These are phyloP conservation scores for Neosalanx taihuensis DNA, from an alignment of 2,797 vertebrate genomes.

Conservation along the genomic window DNA sequence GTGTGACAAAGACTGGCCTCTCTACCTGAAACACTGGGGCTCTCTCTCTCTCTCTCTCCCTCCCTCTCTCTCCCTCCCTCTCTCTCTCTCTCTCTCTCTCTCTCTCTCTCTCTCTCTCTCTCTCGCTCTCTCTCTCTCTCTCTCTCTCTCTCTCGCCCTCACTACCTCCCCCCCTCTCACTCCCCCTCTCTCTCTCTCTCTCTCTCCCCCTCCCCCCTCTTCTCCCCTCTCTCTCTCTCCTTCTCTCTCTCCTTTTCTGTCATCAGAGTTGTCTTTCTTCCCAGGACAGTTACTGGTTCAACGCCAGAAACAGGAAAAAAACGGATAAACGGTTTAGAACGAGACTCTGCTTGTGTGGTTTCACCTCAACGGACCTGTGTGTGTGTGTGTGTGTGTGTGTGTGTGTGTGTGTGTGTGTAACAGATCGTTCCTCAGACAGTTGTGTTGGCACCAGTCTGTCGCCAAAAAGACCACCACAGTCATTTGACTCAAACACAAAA, in stretches of 20 bases:
- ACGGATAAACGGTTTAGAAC: constrained; percentile 27
- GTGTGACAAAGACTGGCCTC: constrained; percentile 41
- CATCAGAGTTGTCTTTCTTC: constrained; percentile 36
- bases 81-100: constrained; percentile 15
- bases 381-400: constrained; percentile 5
- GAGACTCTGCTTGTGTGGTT: constrained; percentile 51
- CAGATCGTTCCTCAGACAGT: constrained; percentile 52
- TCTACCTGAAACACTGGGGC: constrained; percentile 9
- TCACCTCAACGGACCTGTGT: constrained; percentile 42
- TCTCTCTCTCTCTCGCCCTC: constrained; percentile 20
- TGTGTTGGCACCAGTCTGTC: constrained; percentile 51
- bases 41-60: constrained; percentile 14
- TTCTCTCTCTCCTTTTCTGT: background rate
- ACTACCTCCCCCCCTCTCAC: constrained; percentile 27
- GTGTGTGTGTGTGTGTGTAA: constrained; percentile 37
- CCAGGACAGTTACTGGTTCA: constrained; percentile 26
- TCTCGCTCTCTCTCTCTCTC: constrained; percentile 26
- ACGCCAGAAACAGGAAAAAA: constrained; percentile 22
- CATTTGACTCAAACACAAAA: background rate
- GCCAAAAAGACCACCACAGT: constrained; percentile 46
- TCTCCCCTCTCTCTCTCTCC: constrained; percentile 18
- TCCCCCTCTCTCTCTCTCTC: background rate
- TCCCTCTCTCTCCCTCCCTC: constrained; percentile 18
- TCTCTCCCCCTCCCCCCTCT: background rate
- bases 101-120: background rate